Conservation (phyloP, 2,888 invertebrate species). For the Allygus modestus region DNA sequence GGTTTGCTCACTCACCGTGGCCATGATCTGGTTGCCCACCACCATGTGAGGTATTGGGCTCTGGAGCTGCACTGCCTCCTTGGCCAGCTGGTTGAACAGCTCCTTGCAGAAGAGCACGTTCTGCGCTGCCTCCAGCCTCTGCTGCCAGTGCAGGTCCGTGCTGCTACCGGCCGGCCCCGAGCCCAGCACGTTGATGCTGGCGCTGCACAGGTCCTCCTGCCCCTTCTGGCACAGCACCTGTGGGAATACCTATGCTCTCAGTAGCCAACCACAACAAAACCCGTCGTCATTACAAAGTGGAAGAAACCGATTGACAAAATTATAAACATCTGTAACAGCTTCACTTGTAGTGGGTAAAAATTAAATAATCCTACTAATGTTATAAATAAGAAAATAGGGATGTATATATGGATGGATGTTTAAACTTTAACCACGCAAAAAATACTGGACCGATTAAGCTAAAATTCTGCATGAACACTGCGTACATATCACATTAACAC, state of each 20-base stretch:
- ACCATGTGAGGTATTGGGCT: slow-evolving; percentile 98
- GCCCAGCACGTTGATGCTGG: slow-evolving; percentile 87
- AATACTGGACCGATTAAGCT: no score
- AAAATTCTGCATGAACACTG: no score
- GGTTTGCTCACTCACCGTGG: slow-evolving; percentile 85
- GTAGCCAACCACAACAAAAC: background rate
- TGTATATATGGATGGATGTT: no score
- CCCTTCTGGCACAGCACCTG: slow-evolving; percentile 77
- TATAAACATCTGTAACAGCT: no score
- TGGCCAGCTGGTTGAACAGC: slow-evolving; percentile 94
- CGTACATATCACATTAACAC: no score
- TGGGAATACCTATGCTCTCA: background rate
- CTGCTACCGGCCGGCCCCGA: slow-evolving; percentile 85
- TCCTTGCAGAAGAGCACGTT: slow-evolving; percentile 98
- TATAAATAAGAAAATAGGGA: no score
- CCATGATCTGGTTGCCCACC: slow-evolving; percentile 97
- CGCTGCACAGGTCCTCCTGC: slow-evolving; percentile 93
- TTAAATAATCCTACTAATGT: no score
- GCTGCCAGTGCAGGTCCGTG: slow-evolving; percentile 94
- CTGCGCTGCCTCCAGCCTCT: slow-evolving; percentile 97
- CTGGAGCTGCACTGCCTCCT: slow-evolving; percentile 95
- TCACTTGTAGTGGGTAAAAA: no score
- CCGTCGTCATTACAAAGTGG: no score
- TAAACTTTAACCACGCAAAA: no score
- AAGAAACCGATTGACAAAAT: no score